Evolutionary conservation across 2,113 vertebrate genomes (phyloP), one percentile per base, ranked within the genome.

Genomic region (Chauna torquata): DNA sequence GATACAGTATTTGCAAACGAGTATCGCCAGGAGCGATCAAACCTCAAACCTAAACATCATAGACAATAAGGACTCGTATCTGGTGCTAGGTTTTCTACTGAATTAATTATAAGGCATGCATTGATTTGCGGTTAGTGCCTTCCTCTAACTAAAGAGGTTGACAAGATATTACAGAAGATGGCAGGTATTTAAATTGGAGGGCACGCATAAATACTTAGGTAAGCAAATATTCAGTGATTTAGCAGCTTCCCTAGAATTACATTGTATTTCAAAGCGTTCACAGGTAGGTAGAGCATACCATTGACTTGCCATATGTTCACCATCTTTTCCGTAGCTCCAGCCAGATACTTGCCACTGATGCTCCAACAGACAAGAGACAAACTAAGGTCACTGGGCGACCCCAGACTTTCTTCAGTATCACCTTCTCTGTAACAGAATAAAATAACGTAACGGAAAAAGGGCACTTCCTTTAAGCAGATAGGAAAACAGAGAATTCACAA

Each of bases 241-340:
- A 52, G 61, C 38, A 87, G 59, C 40, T 91, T 28, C 38, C 32
- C 27, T 10, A 44, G 20, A 58, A 85, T 36, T 8, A 10, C 0
- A 0, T 4, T n/a, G 24, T 3, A 52, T 2, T 22, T 30, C 19
- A 3, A 36, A 30, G 13, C 0, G 8, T 20, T n/a, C 49, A n/a
- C 32, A 19, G 38, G 32, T 15, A 45, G 10, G 3, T 22, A 66
- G 24, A n/a, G 58, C 97, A 68, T 98, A 99, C 99, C 99, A 50
- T 99, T 99, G 84, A 99, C 99, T 96, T 99, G 99, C 99, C 99
- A 99, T 88, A 99, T 99, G 98, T 99, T 99, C 92, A 99, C 99
- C 97, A 99, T 98, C 95, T 99, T 99, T 82, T 99, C 99, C 69
- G 99, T 98, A 81, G 99, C 99, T 25, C 99, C 99, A 69, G 99